Percentiles rank a stretch among this genome's conserved stretches.
Evolutionary conservation across 2,797 vertebrate species (phyloP).

Genomic region (Pangasius krempfi): DNA sequence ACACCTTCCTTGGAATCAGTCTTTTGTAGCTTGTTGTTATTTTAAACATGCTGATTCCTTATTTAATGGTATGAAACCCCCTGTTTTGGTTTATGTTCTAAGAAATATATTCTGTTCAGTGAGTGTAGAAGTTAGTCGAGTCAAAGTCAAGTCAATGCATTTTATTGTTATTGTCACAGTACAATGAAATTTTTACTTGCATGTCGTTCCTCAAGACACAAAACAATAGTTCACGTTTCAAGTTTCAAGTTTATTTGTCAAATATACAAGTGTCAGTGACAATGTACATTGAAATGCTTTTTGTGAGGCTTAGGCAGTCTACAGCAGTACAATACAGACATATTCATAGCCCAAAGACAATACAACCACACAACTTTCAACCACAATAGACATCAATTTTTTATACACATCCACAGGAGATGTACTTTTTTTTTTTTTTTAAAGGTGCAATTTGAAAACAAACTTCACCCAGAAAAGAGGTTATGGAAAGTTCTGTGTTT

Average conservation of each 20-base stretch:
- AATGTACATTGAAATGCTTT: no score
- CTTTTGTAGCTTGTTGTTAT: background rate
- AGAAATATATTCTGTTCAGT: background rate
- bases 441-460: background rate
- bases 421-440: background rate
- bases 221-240: background rate
- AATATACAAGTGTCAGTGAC: no score
- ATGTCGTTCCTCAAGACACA: no score
- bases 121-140: background rate
- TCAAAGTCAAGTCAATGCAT: background rate
- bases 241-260: no score
- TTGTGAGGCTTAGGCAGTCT: no score
- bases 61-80: background rate
- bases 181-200: background rate
- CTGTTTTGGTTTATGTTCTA: background rate
- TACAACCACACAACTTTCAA: background rate
- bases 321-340: no score
- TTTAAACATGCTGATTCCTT: background rate
- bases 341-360: background rate
- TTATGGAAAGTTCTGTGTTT: background rate
- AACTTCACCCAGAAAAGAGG: background rate
- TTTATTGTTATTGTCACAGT: background rate
- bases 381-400: background rate
- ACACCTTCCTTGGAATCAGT: background rate
- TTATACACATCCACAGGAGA: background rate